A percentile compares a stretch with the other conserved stretches of the same genome.
phyloP scores from a whole-genome alignment of 2,113 vertebrate species.

The Hipposideros armiger region DNA sequence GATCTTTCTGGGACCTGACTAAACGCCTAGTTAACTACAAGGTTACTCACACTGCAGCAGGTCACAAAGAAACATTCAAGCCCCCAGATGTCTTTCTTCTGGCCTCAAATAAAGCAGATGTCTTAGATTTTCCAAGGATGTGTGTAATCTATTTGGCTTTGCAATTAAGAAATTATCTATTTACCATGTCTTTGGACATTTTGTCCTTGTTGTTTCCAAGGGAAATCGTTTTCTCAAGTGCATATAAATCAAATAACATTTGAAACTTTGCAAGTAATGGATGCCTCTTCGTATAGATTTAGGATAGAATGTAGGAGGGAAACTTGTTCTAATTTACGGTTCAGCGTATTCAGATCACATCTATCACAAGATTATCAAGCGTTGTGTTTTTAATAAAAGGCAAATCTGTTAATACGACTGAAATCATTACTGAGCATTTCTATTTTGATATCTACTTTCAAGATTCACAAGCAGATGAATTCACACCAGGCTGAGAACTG shows the following conservation, averaged over 20 bases:
- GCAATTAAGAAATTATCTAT: slow-evolving; percentile 87
- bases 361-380: slow-evolving; percentile 78
- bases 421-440: slow-evolving; percentile 83
- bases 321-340: slow-evolving; percentile 78
- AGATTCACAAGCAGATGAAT: slow-evolving; percentile 84
- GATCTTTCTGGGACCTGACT: slow-evolving; percentile 83
- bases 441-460: slow-evolving; percentile 86
- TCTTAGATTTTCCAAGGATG: slow-evolving; percentile 85
- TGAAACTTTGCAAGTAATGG: slow-evolving; percentile 78
- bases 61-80: slow-evolving; percentile 80
- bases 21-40: slow-evolving; percentile 87
- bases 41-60: slow-evolving; percentile 83
- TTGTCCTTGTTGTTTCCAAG: slow-evolving; percentile 81
- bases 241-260: slow-evolving; percentile 69
- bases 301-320: slow-evolving; percentile 71
- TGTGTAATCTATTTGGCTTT: slow-evolving; percentile 86
- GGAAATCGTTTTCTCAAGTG: slow-evolving; percentile 73
- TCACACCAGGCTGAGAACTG: slow-evolving; percentile 84
- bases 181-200: slow-evolving; percentile 85
- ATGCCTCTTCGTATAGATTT: slow-evolving; percentile 77
- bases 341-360: slow-evolving; percentile 75
- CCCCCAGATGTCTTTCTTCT: slow-evolving; percentile 81
- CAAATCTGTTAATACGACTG: slow-evolving; percentile 79
- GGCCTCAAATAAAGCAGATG: slow-evolving; percentile 85
- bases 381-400: slow-evolving; percentile 84